These are phyloP conservation scores for Oreochromis mossambicus DNA, from an alignment of 2,797 vertebrate genomes.

Conservation along the genomic window DNA sequence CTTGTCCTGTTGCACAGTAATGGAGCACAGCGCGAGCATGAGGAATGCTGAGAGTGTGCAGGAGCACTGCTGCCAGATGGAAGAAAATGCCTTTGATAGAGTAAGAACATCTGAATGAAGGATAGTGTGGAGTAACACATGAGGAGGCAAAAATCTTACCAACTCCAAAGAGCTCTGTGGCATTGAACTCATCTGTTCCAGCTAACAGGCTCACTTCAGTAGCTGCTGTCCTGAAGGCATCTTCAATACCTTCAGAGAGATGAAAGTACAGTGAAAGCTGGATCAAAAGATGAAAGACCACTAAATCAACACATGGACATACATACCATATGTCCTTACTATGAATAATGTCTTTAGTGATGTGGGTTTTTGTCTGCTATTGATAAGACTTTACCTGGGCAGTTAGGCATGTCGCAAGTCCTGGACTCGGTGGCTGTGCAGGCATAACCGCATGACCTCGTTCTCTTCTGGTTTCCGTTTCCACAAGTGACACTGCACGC, in stretches of 20 bases:
- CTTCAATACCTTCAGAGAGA: slow-evolving; percentile 86
- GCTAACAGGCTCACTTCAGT: slow-evolving; percentile 94
- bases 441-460: slow-evolving; percentile 89
- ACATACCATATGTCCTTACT: not conserved
- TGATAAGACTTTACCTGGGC: slow-evolving; percentile 80
- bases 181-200: slow-evolving; percentile 94
- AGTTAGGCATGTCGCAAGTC: slow-evolving; percentile 89
- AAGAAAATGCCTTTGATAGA: slow-evolving; percentile 44
- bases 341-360: not conserved
- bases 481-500: slow-evolving; percentile 89
- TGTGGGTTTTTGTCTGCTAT: not conserved
- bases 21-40: slow-evolving; percentile 18
- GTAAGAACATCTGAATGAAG: slow-evolving; percentile 27
- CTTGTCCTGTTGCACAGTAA: slow-evolving; percentile 38
- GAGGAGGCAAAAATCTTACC: slow-evolving; percentile 78
- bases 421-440: slow-evolving; percentile 93
- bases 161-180: slow-evolving; percentile 94
- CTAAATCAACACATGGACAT: not conserved
- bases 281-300: slow-evolving; percentile 2
- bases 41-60: slow-evolving; percentile 50
- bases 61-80: slow-evolving; percentile 43
- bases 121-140: slow-evolving; percentile 17
- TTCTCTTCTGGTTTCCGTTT: slow-evolving; percentile 91
- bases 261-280: not conserved
- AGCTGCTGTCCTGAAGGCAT: slow-evolving; percentile 93